Base-by-base conservation (phyloP, 2,888 invertebrate genomes). In the Heliothis peltigera region DNA sequence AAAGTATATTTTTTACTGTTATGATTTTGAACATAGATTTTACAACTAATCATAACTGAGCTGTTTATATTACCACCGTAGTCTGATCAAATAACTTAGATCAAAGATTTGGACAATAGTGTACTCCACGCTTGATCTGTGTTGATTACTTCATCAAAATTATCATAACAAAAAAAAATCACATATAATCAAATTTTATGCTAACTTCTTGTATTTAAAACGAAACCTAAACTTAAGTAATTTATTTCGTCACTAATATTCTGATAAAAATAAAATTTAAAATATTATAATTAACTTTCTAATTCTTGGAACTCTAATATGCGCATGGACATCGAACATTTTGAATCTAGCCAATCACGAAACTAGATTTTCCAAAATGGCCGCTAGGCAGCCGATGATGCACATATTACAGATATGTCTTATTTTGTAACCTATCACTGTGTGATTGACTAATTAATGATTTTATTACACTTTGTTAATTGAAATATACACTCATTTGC, bases 331-430 rank as follows among this genome's bases (percentile, higher is more conserved):
- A 77, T 79, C 70, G 64, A 73, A 64, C 52, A 56, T 77, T 60
- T 73, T 18, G 22, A 66, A 62, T 63, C 57, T 63, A 48, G 65
- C 65, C 60, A 56, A 18, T 39, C 0, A 43, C 5, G n/a, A 47
- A 2, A 22, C 43, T 59, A 61, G 72, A 64, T 60, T 64, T 58
- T 42, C 3, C 22, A 62, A 68, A 72, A 76, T 72, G 77, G 72
- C 65, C 47, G 42, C 46, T 46, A 17, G 55, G 39, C 62, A 44
- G 25, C 8, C 58, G 63, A 77, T 64, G 80, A 46, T 73, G 77
- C 73, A 55, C 77, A 77, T 77, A 77, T 77, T 77, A 77, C 70
- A 79, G 77, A 75, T 46, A 44, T 28, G 64, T 49, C 57, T 63
- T 58, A 51, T 49, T 43, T 22, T 62, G 18, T 64, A 66, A 53